A percentile compares a stretch with the other conserved stretches of the same genome.
phyloP scores from a whole-genome alignment of 2,888 invertebrate genomes.

The Hydrotaea cyrtoneurina region DNA sequence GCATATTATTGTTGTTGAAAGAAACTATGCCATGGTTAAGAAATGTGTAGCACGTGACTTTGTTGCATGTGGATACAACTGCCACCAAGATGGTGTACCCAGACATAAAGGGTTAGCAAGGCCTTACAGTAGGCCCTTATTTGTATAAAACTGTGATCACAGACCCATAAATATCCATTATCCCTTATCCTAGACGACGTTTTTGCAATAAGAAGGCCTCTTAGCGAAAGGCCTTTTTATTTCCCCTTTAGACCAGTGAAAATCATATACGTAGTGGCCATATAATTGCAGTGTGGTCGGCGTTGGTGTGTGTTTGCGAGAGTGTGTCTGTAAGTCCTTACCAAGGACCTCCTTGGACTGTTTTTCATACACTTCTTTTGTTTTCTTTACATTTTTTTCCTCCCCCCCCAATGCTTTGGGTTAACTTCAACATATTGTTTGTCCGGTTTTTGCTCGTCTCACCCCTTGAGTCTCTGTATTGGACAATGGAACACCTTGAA shows the following conservation, averaged over 20 bases:
- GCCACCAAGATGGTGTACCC: too few species aligned
- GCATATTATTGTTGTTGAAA: background rate
- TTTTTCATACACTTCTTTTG: background rate
- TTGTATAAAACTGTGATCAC: too few species aligned
- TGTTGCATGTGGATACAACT: background rate
- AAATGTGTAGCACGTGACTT: background rate
- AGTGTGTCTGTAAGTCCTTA: background rate
- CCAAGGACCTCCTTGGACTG: background rate
- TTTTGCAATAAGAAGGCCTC: too few species aligned
- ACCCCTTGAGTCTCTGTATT: background rate
- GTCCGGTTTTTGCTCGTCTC: background rate
- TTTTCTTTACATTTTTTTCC: background rate
- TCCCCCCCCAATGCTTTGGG: background rate
- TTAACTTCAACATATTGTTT: constrained; percentile 16
- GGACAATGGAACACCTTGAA: constrained; percentile 35
- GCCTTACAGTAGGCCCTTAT: too few species aligned
- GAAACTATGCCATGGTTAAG: background rate
- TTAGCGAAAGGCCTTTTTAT: too few species aligned
- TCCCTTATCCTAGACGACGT: too few species aligned
- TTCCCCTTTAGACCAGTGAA: too few species aligned
- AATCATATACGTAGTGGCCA: too few species aligned
- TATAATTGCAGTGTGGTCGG: too few species aligned
- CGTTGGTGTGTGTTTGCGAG: too few species aligned
- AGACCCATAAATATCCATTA: too few species aligned
- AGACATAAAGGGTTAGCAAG: too few species aligned